These are phyloP conservation scores for Sciaenops ocellatus DNA, from an alignment of 2,797 vertebrate genomes.

Conservation along the genomic window DNA sequence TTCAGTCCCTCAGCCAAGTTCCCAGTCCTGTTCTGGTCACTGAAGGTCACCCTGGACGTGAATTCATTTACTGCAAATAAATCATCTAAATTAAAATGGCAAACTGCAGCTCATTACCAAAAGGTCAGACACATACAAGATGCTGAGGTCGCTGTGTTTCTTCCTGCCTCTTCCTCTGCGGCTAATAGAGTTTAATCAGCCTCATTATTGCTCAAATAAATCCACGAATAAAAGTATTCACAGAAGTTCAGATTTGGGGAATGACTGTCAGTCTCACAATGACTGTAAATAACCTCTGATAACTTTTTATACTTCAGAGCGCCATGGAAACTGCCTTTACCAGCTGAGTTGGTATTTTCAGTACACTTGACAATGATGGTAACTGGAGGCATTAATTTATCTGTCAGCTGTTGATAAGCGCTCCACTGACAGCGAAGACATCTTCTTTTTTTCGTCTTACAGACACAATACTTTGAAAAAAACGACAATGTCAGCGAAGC, in stretches of 20 bases:
- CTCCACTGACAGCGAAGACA: conserved; percentile 18
- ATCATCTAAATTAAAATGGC: conserved; percentile 33
- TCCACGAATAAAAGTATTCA: neutral
- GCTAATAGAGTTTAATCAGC: conserved; percentile 29
- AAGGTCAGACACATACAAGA: conserved; percentile 44
- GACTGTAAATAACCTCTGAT: neutral
- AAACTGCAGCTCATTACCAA: conserved; percentile 37
- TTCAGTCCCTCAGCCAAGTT: neutral
- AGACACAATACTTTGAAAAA: conserved; percentile 3
- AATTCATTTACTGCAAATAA: conserved; percentile 28
- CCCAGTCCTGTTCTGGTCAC: conserved; percentile 9
- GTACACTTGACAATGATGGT: conserved; percentile 24
- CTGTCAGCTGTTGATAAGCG: conserved; percentile 53
- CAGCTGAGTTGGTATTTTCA: conserved; percentile 28
- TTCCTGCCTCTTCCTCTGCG: conserved; percentile 14
- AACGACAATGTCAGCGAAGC: neutral
- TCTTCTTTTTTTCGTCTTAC: conserved; percentile 6
- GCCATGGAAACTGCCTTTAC: conserved; percentile 25
- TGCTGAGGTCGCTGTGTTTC: neutral
- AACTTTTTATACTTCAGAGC: conserved; percentile 4
- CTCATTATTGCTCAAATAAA: conserved; percentile 13
- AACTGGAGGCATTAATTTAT: conserved; percentile 46
- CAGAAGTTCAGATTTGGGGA: neutral
- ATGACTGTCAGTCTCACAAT: neutral
- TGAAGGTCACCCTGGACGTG: conserved; percentile 12